Conservation (phyloP, 2,113 vertebrate genomes). For the Ardeotis arabs region DNA sequence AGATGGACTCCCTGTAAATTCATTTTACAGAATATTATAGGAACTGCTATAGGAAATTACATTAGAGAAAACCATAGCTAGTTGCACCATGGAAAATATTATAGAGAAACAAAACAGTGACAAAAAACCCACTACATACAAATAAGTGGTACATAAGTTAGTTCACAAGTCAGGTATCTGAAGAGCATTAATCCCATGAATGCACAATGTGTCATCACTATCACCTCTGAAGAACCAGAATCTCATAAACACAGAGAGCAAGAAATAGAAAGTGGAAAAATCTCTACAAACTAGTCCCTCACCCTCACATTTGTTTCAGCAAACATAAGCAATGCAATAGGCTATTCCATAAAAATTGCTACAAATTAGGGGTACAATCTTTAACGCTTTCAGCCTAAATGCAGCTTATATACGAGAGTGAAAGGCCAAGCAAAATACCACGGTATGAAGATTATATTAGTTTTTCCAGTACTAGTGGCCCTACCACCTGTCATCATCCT, state of each 20-base stretch:
- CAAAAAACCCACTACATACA: not conserved
- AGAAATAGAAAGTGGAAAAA: not conserved
- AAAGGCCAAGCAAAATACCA: not conserved
- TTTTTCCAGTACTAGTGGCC: not conserved
- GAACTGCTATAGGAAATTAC: not conserved
- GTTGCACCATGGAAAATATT: not conserved
- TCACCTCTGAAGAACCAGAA: not conserved
- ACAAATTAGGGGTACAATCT: not conserved
- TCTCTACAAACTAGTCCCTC: not conserved
- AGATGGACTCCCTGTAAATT: not conserved
- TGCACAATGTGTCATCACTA: not conserved
- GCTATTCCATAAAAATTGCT: not conserved
- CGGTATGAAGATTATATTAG: not conserved
- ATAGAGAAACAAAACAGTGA: not conserved
- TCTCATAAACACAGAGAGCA: not conserved
- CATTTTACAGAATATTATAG: not conserved
- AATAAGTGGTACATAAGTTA: not conserved
- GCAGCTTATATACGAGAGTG: not conserved
- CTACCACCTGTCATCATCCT: not conserved
- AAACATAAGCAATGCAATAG: not conserved
- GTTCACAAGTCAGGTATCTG: not conserved
- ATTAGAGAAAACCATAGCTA: not conserved
- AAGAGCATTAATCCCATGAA: not conserved
- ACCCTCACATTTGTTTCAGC: not conserved
- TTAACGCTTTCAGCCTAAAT: not conserved